Evolutionary conservation across 2,797 vertebrate species (phyloP).

Genomic region (Molothrus aeneus): DNA sequence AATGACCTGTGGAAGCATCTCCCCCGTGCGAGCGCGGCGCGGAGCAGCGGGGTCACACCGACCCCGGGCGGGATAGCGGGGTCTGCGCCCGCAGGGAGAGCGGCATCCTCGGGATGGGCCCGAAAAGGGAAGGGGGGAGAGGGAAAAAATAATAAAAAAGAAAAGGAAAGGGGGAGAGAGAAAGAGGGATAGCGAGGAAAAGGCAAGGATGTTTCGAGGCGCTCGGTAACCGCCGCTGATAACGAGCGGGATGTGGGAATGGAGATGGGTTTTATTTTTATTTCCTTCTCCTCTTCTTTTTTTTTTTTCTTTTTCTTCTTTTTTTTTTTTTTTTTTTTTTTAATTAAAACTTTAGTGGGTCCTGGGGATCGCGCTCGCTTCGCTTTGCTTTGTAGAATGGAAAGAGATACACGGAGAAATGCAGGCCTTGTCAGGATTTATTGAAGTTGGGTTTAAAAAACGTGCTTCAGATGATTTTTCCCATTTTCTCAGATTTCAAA

Average conservation of each 20-base stretch:
- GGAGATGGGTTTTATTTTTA: not conserved
- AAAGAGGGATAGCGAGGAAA: not conserved
- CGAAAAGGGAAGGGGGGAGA: accelerated
- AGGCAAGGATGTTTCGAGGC: not conserved
- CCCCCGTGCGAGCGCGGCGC: constrained; percentile 1
- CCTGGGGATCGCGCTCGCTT: constrained; percentile 47
- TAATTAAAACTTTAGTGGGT: constrained; percentile 43
- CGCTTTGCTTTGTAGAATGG: constrained; percentile 63
- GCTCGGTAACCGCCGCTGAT: not conserved
- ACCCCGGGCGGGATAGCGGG: not conserved
- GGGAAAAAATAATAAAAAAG: accelerated
- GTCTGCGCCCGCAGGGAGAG: not conserved
- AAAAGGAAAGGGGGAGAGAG: too few species aligned
- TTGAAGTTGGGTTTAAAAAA: constrained; percentile 80
- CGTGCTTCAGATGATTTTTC: constrained; percentile 79
- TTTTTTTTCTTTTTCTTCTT: not conserved
- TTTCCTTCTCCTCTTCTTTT: not conserved
- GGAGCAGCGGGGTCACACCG: not conserved
- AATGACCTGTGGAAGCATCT: constrained; percentile 5
- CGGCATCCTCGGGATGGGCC: not conserved
- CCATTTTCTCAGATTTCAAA: constrained; percentile 82
- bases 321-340: not conserved
- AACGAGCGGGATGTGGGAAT: not conserved
- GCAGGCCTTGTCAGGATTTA: constrained; percentile 76
- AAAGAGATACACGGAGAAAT: constrained; percentile 69